Conservation (phyloP, 2,113 vertebrate genomes). For the Condylura cristata region DNA sequence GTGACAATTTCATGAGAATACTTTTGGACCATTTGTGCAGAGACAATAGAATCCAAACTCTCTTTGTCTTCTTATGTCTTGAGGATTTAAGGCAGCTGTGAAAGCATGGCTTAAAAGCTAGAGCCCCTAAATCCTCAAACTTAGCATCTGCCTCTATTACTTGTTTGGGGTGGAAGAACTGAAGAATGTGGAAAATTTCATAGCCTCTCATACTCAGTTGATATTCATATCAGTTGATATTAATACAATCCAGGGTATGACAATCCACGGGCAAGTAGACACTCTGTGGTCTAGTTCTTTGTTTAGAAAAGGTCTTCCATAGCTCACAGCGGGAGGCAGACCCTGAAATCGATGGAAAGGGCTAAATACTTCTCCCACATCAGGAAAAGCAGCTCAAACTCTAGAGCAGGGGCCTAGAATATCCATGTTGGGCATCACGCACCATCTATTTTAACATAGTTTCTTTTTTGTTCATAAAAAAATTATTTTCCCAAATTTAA, state of each 20-base stretch:
- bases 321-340: neutral
- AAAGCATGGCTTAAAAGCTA: neutral
- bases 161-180: neutral
- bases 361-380: neutral
- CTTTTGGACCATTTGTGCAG: neutral
- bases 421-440: neutral
- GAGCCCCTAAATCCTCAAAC: neutral
- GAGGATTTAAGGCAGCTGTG: neutral
- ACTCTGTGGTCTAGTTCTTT: neutral
- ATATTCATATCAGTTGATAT: neutral
- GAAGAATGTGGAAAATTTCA: neutral
- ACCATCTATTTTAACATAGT: neutral
- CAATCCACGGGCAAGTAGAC: neutral
- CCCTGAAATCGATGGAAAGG: neutral
- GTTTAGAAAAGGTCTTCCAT: neutral
- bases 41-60: neutral
- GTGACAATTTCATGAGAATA: neutral
- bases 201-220: neutral
- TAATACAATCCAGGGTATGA: constrained; percentile 14
- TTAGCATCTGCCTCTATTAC: neutral
- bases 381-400: neutral
- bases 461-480: neutral
- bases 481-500: neutral
- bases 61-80: neutral
- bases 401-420: neutral